Evolutionary conservation across 2,797 vertebrate genomes (phyloP).

Genomic region (Eurystomus glaucurus): DNA sequence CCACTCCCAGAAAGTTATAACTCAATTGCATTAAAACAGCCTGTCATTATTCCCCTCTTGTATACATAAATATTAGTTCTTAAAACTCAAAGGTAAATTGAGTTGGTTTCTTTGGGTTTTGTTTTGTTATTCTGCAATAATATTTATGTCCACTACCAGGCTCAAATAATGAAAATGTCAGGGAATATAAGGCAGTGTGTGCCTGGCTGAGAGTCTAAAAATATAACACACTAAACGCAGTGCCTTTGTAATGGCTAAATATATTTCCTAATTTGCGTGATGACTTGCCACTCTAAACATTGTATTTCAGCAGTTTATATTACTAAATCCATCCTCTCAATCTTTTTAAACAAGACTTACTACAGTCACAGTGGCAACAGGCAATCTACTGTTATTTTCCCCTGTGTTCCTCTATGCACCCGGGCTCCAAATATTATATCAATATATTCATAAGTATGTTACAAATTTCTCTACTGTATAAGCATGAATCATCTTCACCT

Average conservation of each 20-base stretch:
- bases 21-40: background rate
- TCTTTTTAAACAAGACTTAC: constrained; percentile 68
- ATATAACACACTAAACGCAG: constrained; percentile 47
- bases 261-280: constrained; percentile 70
- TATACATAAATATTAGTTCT: constrained; percentile 4
- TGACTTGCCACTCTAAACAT: constrained; percentile 64
- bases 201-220: constrained; percentile 47
- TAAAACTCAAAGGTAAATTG: constrained; percentile 7
- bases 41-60: background rate
- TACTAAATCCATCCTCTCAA: background rate
- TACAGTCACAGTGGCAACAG: constrained; percentile 14
- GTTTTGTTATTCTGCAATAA: constrained; percentile 47
- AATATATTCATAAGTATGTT: constrained; percentile 35
- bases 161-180: constrained; percentile 66
- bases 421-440: constrained; percentile 52
- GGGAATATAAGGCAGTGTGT: constrained; percentile 24
- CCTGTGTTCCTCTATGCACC: background rate
- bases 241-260: constrained; percentile 62
- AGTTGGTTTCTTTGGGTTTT: constrained; percentile 47
- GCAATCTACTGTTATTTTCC: constrained; percentile 52
- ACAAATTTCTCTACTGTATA: constrained; percentile 23
- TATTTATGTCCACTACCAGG: constrained; percentile 47
- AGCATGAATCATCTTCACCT: constrained; percentile 45
- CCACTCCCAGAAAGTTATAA: background rate
- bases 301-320: constrained; percentile 60